A percentile compares a stretch with the other conserved stretches of the same genome.
phyloP scores from a whole-genome alignment of 2,888 invertebrate genomes.

The Dromius quadrimaculatus region DNA sequence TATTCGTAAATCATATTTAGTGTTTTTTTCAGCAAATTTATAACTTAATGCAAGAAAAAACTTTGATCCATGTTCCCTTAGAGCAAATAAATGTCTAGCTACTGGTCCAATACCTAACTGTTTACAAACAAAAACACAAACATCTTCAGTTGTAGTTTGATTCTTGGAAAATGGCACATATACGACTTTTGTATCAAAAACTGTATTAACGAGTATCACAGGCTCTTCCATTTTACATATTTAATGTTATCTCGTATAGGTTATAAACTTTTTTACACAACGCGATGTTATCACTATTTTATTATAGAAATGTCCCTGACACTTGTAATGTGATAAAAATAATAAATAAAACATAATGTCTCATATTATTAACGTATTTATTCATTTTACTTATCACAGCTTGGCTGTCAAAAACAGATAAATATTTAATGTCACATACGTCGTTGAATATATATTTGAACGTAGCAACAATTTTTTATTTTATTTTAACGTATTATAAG shows the following conservation, averaged over 20 bases:
- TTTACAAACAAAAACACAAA: conserved; percentile 79
- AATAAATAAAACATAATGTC: too few relatives aligned
- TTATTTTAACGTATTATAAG: too few relatives aligned
- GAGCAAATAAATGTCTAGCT: conserved; percentile 82
- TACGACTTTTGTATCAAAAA: conserved; percentile 55
- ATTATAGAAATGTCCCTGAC: conserved; percentile 32
- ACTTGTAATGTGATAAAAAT: conserved; percentile 34
- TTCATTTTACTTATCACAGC: too few relatives aligned
- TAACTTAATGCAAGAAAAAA: conserved; percentile 80
- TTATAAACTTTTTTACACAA: conserved; percentile 18
- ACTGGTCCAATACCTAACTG: conserved; percentile 80
- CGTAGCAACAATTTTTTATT: too few relatives aligned
- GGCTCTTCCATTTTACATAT: conserved; percentile 52
- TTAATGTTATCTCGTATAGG: conserved; percentile 22
- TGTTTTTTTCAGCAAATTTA: conserved; percentile 66
- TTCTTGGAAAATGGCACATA: conserved; percentile 55
- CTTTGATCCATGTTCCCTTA: conserved; percentile 74
- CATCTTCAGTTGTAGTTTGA: conserved; percentile 74
- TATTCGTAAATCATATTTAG: conserved; percentile 79
- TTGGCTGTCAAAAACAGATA: too few relatives aligned
- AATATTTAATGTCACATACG: too few relatives aligned
- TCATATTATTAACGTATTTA: too few relatives aligned
- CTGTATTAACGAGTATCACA: conserved; percentile 52
- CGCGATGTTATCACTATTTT: conserved; percentile 19
- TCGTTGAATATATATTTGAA: too few relatives aligned